phyloP scores from a whole-genome alignment of 2,797 vertebrate species.

The Ciconia nigra region DNA sequence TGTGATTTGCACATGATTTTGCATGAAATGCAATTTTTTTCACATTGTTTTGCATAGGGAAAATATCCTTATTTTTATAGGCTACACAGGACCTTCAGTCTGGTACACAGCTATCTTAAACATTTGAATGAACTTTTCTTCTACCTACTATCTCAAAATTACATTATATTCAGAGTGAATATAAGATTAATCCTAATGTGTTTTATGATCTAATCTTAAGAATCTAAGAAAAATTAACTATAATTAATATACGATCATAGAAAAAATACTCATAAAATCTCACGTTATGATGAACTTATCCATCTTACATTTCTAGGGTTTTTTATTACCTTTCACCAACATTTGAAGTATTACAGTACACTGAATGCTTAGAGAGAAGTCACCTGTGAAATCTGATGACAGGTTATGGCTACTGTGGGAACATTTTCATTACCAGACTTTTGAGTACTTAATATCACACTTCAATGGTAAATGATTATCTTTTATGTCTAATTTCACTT shows the following conservation, averaged over 20 bases:
- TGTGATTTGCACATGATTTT: neutral
- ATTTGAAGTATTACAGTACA: neutral
- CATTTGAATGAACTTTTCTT: neutral
- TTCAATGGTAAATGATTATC: neutral
- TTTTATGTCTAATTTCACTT: conserved; percentile 35
- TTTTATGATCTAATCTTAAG: neutral
- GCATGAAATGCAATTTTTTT: neutral
- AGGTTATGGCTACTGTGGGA: conserved; percentile 39
- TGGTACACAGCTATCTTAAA: neutral
- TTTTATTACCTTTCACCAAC: neutral
- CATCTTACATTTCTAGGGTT: neutral
- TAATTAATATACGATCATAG: neutral
- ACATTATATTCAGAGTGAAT: neutral
- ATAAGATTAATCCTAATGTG: neutral
- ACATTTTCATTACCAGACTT: neutral
- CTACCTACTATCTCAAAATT: neutral
- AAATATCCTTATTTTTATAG: neutral
- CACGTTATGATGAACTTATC: neutral
- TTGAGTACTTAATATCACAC: conserved; percentile 27
- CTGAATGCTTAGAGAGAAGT: neutral
- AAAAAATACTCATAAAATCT: neutral
- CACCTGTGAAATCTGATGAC: conserved; percentile 40
- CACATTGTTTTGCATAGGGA: neutral
- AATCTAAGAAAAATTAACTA: neutral
- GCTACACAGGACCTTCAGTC: neutral